phyloP scores from a whole-genome alignment of 2,888 invertebrate species.

The Xanthorhoe designata region DNA sequence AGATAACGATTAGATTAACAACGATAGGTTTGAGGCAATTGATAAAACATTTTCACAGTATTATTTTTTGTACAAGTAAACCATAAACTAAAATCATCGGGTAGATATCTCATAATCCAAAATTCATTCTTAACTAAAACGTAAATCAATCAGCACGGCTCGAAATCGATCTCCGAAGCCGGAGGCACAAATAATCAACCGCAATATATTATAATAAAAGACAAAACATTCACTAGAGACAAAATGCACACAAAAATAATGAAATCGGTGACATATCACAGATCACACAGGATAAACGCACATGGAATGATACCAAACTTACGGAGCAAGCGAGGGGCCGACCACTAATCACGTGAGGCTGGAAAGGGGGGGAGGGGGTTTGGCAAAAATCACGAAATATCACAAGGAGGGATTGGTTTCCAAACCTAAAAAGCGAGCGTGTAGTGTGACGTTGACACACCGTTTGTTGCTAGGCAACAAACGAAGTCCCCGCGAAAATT shows the following conservation, averaged over 20 bases:
- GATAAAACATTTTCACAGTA: conserved; percentile 35
- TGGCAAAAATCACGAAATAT: too few species aligned
- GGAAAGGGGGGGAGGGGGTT: too few species aligned
- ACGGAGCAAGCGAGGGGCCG: conserved; percentile 54
- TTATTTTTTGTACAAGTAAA: conserved; percentile 34
- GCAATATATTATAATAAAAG: conserved; percentile 27
- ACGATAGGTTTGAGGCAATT: conserved; percentile 33
- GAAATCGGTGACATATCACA: conserved; percentile 63
- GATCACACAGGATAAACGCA: conserved; percentile 56
- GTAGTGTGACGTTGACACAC: too few species aligned
- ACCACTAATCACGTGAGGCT: too few species aligned
- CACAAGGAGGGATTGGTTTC: too few species aligned
- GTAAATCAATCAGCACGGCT: conserved; percentile 34
- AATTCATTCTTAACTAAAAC: conserved; percentile 24
- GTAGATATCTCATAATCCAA: conserved; percentile 18
- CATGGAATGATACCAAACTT: conserved; percentile 49
- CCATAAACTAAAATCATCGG: conserved; percentile 13
- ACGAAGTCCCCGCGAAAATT: too few species aligned
- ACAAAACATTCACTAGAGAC: conserved; percentile 24
- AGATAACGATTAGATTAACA: conserved; percentile 31
- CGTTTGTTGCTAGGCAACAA: too few species aligned
- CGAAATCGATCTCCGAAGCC: conserved; percentile 33
- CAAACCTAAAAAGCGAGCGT: too few species aligned
- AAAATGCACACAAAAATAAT: conserved; percentile 35
- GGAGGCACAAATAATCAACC: conserved; percentile 28